These are phyloP conservation scores for Turnix velox DNA, from an alignment of 2,113 vertebrate genomes.

Conservation along the genomic window DNA sequence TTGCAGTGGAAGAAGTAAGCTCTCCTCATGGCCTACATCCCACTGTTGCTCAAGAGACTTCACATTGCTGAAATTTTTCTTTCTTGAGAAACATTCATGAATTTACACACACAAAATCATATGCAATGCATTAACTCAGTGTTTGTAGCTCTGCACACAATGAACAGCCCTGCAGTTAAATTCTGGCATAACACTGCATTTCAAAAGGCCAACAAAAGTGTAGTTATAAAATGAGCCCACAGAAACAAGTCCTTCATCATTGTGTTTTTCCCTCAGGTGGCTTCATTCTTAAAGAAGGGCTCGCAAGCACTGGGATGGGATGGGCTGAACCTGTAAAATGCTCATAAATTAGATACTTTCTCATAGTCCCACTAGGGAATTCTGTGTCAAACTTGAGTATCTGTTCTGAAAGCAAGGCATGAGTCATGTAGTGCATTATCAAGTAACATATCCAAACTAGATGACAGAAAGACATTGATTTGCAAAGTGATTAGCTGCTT, in stretches of 20 bases:
- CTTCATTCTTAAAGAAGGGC: not conserved
- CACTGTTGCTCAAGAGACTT: not conserved
- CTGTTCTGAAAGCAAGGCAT: not conserved
- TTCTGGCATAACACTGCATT: not conserved
- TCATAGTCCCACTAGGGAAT: not conserved
- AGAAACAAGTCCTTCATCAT: not conserved
- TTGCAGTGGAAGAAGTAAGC: not conserved
- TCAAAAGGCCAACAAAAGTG: not conserved
- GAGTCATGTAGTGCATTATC: not conserved
- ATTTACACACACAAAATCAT: not conserved
- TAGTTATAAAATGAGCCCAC: not conserved
- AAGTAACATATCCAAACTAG: not conserved
- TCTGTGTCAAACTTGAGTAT: not conserved
- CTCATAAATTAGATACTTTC: not conserved
- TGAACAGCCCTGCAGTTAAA: conserved; percentile 25
- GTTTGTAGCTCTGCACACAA: not conserved
- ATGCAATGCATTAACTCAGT: not conserved
- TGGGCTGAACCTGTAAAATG: not conserved
- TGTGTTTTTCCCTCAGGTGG: not conserved
- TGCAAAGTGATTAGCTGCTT: not conserved
- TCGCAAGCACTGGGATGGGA: not conserved
- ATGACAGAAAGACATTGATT: not conserved
- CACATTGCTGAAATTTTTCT: not conserved
- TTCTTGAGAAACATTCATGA: not conserved
- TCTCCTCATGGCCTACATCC: not conserved